Evolutionary conservation across 2,113 vertebrate genomes (phyloP).

Genomic region (Tachuris rubrigastra): DNA sequence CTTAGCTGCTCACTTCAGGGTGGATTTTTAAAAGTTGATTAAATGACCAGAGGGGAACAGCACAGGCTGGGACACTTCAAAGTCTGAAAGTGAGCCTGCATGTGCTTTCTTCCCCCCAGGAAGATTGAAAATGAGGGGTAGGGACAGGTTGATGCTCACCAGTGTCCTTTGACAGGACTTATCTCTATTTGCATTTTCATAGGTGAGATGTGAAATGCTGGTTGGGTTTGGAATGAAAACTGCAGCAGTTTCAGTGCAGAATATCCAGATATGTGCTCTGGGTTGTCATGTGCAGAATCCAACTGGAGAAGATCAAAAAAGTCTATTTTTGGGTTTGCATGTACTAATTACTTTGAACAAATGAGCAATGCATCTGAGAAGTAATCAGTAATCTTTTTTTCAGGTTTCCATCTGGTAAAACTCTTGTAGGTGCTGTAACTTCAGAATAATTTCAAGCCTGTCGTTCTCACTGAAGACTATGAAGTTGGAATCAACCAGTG

Average conservation of each 20-base stretch:
- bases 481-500: conserved; percentile 30
- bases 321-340: conserved; percentile 9
- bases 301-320: conserved; percentile 15
- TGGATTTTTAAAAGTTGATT: background rate
- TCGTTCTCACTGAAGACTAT: conserved; percentile 19
- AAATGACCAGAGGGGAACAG: background rate
- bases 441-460: conserved; percentile 40
- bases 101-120: background rate
- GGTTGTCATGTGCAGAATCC: background rate
- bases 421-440: conserved; percentile 46
- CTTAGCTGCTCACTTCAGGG: background rate
- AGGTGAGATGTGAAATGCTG: conserved; percentile 60
- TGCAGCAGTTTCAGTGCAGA: background rate
- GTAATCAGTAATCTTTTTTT: conserved; percentile 30
- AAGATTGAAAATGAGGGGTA: background rate
- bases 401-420: conserved; percentile 59
- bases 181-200: conserved; percentile 4
- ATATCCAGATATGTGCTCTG: background rate
- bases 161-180: background rate
- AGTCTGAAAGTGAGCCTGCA: background rate
- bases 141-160: background rate
- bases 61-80: background rate
- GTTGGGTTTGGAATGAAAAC: conserved; percentile 52
- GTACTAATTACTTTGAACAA: conserved; percentile 55
- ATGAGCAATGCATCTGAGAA: conserved; percentile 60